Evolutionary conservation across 1,140 invertebrate genomes (phyloP).

Genomic region (Campoletis sonorensis): DNA sequence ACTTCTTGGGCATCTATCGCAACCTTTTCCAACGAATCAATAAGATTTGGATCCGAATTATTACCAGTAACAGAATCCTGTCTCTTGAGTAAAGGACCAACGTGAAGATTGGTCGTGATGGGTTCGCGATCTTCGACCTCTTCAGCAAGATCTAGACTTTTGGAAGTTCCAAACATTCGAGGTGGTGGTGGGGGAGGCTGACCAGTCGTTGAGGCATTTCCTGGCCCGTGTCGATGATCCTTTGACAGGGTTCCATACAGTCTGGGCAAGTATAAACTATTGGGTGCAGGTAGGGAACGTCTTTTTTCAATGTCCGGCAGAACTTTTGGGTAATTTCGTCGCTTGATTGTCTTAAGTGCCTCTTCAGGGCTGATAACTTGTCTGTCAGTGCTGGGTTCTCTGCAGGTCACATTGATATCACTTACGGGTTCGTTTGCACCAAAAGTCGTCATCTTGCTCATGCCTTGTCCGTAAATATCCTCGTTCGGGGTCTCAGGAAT

Average conservation of each 20-base stretch:
- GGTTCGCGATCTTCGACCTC: slow-evolving; percentile 61
- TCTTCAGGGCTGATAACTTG: slow-evolving; percentile 81
- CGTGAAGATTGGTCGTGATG: slow-evolving; percentile 70
- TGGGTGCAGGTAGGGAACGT: slow-evolving; percentile 70
- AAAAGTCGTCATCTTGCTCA: slow-evolving; percentile 71
- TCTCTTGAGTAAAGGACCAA: slow-evolving; percentile 66
- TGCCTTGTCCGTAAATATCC: slow-evolving; percentile 65
- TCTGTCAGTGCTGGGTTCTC: slow-evolving; percentile 64
- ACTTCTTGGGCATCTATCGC: slow-evolving; percentile 53
- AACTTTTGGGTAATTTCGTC: slow-evolving; percentile 89
- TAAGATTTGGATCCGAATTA: slow-evolving; percentile 63
- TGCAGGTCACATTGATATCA: slow-evolving; percentile 86
- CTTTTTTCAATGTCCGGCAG: slow-evolving; percentile 81
- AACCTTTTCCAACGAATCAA: slow-evolving; percentile 61
- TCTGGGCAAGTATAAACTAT: slow-evolving; percentile 58
- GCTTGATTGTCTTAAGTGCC: slow-evolving; percentile 83
- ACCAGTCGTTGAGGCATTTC: slow-evolving; percentile 34
- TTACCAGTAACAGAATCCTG: slow-evolving; percentile 58
- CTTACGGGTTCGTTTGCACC: slow-evolving; percentile 68
- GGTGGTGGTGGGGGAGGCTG: slow-evolving; percentile 69
- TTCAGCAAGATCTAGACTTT: slow-evolving; percentile 63
- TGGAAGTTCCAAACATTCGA: slow-evolving; percentile 65
- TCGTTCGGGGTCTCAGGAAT: slow-evolving; percentile 52
- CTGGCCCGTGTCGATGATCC: slow-evolving; percentile 57
- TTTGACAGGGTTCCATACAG: slow-evolving; percentile 59